Evolutionary conservation across 2,113 vertebrate species (phyloP).

Genomic region (Engystomops pustulosus): DNA sequence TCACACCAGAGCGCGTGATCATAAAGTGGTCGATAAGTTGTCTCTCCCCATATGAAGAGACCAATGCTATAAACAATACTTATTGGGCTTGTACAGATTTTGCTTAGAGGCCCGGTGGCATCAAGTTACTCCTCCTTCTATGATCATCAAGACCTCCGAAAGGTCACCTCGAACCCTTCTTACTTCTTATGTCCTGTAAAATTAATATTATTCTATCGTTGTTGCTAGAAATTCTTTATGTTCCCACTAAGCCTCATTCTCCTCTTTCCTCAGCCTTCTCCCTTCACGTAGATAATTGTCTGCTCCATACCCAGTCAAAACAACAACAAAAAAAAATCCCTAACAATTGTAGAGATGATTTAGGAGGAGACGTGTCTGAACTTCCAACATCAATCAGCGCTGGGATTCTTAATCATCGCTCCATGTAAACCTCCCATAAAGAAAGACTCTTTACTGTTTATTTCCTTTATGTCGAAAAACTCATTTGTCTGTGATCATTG

Average conservation of each 20-base stretch:
- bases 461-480: slow-evolving; percentile 71
- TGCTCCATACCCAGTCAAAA: slow-evolving; percentile 17
- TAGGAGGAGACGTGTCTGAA: neutral
- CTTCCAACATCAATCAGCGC: slow-evolving; percentile 32
- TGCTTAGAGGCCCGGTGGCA: no score
- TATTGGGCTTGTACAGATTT: no score
- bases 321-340: slow-evolving; percentile 4
- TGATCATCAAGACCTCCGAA: no score
- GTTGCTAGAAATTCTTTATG: neutral
- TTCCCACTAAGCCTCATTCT: neutral
- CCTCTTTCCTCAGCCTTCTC: neutral
- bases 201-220: neutral
- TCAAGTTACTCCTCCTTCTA: no score
- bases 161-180: neutral
- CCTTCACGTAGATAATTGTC: slow-evolving; percentile 18
- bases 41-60: no score
- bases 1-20: no score
- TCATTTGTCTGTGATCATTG: slow-evolving; percentile 52
- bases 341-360: slow-evolving; percentile 24
- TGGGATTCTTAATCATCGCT: slow-evolving; percentile 69
- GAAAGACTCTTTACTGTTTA: slow-evolving; percentile 71
- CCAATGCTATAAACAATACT: no score
- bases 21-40: no score
- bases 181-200: neutral
- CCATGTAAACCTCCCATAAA: slow-evolving; percentile 68